phyloP scores from a whole-genome alignment of 2,113 vertebrate genomes.

The Crotalus helleri region DNA sequence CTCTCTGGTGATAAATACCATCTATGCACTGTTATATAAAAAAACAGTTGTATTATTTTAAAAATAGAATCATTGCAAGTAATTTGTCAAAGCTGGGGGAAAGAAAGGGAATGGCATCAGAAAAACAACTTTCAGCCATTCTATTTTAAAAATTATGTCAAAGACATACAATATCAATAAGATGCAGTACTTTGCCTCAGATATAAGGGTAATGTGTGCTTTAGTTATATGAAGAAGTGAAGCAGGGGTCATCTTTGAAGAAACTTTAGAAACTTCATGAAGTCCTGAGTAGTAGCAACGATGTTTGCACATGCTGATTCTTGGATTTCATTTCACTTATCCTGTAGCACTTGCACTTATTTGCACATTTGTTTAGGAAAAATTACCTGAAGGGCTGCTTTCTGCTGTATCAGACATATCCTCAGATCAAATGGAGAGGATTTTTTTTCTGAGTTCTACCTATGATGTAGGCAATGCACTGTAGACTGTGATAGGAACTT shows the following conservation, averaged over 20 bases:
- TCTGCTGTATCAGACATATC: background rate
- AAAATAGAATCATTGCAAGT: conserved; percentile 50
- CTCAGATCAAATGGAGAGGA: background rate
- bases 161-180: conserved; percentile 41
- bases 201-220: background rate
- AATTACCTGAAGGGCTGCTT: background rate
- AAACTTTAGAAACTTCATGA: background rate
- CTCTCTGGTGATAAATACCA: too few relatives aligned
- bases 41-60: too few relatives aligned
- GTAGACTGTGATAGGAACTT: background rate
- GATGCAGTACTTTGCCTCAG: conserved; percentile 5
- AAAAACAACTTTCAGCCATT: conserved; percentile 54
- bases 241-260: background rate
- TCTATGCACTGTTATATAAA: too few relatives aligned
- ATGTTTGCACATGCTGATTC: background rate
- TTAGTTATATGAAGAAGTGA: background rate
- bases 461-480: background rate
- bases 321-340: background rate
- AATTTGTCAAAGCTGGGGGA: conserved; percentile 41
- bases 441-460: background rate
- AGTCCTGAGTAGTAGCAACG: background rate
- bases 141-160: background rate
- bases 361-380: background rate
- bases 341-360: background rate
- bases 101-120: conserved; percentile 38